Percentiles rank a stretch among this genome's conserved stretches.
Evolutionary conservation across 2,888 invertebrate genomes (phyloP).

Genomic region (Drosophila niveifrons): DNA sequence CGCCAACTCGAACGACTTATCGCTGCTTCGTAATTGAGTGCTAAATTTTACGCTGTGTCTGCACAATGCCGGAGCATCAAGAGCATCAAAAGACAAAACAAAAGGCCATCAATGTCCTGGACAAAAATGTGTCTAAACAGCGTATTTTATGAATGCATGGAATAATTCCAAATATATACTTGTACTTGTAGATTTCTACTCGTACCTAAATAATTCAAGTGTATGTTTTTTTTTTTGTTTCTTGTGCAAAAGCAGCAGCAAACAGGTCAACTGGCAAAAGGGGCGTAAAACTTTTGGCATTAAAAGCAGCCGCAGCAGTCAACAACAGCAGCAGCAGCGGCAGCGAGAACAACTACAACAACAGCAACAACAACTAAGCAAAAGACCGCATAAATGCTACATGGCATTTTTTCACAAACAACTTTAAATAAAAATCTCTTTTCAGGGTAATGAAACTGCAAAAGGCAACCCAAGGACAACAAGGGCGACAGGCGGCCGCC

Average conservation of each 20-base stretch:
- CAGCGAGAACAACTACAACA: slow-evolving; percentile 26
- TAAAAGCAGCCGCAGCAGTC: slow-evolving; percentile 59
- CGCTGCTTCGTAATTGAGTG: slow-evolving; percentile 70
- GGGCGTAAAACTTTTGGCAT: slow-evolving; percentile 66
- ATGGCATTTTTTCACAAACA: slow-evolving; percentile 70
- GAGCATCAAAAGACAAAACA: slow-evolving; percentile 17
- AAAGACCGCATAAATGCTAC: slow-evolving; percentile 78
- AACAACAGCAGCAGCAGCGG: slow-evolving; percentile 39
- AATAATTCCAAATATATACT: slow-evolving; percentile 59
- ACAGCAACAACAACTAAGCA: slow-evolving; percentile 49
- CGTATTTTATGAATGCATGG: slow-evolving; percentile 79
- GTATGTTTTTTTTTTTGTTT: slow-evolving; percentile 38
- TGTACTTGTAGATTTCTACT: slow-evolving; percentile 5
- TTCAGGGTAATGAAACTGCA: slow-evolving; percentile 76
- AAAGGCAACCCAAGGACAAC: slow-evolving; percentile 60
- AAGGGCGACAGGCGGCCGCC: slow-evolving; percentile 25
- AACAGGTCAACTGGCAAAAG: slow-evolving; percentile 51
- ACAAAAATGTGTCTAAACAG: slow-evolving; percentile 63
- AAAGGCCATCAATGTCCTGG: slow-evolving; percentile 46
- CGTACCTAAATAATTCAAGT: slow-evolving; percentile 73
- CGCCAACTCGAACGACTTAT: slow-evolving; percentile 56
- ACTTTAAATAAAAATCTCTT: slow-evolving; percentile 80
- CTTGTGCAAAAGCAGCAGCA: background rate
- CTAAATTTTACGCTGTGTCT: slow-evolving; percentile 72
- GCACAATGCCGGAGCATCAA: slow-evolving; percentile 47